A percentile compares a stretch with the other conserved stretches of the same genome.
These are phyloP conservation scores for Tuta absoluta DNA, from an alignment of 2,888 invertebrate species.

Conservation along the genomic window DNA sequence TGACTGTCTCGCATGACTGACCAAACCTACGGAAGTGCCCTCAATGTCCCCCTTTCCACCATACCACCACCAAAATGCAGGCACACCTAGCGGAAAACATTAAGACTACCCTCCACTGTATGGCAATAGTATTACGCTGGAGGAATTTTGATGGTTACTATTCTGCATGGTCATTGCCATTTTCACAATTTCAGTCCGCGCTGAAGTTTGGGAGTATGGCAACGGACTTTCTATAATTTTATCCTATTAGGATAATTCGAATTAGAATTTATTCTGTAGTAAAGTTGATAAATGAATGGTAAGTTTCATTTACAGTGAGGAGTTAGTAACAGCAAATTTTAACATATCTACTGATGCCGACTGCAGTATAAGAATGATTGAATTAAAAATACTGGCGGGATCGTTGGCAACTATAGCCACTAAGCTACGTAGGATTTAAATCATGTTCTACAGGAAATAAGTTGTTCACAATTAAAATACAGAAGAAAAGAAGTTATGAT, in stretches of 20 bases:
- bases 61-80: not conserved
- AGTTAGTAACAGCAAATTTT: too few species aligned
- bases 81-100: slow-evolving; percentile 27
- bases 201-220: slow-evolving; percentile 42
- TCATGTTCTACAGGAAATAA: too few species aligned
- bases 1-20: not conserved
- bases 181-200: slow-evolving; percentile 65
- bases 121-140: slow-evolving; percentile 58
- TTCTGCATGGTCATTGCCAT: slow-evolving; percentile 75
- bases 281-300: not conserved
- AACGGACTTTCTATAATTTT: slow-evolving; percentile 25
- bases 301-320: too few species aligned
- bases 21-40: not conserved
- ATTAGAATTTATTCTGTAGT: not conserved
- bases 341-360: too few species aligned
- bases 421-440: too few species aligned
- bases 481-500: too few species aligned
- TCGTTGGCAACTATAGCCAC: too few species aligned
- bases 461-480: too few species aligned
- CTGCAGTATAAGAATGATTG: too few species aligned
- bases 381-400: too few species aligned
- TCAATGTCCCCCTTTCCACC: too few species aligned
- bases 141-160: slow-evolving; percentile 75
- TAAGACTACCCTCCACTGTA: slow-evolving; percentile 37
- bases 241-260: slow-evolving; percentile 26